Base-by-base conservation (phyloP, 2,888 invertebrate species). In the Lumbricus terrestris region DNA sequence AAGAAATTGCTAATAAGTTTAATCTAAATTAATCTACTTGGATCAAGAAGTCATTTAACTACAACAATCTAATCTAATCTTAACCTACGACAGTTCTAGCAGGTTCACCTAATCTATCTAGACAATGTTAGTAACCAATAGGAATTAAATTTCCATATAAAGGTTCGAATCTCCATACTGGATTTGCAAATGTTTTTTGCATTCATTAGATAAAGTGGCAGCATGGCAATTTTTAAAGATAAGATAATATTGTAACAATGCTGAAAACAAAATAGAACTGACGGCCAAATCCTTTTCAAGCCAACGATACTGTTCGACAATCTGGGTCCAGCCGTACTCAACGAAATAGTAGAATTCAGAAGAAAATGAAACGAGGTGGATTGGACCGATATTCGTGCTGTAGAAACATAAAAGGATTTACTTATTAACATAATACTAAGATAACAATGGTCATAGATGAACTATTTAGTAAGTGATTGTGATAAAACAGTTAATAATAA, bases 271-370 rank as follows among this genome's bases (percentile, higher is more conserved):
- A 85, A 33, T 20, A 85, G 37, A 37, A 40, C 82, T 92, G 92
- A 96, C 96, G 95, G 96, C 95, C 82, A 99, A 95, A 94, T 98
- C 98, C n/a, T 96, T 95, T 92, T 97, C 96, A 8, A 99, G 96
- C 98, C 98, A 99, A 89, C 97, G 96, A 94, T 97, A 95, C 92
- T 95, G 95, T 38, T 92, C 91, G 16, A 92, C 47, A 29, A 93
- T 92, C 92, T 97, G 97, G 93, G 97, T 96, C 83, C 97, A 94
- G 0, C 99, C 99, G 94, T 97, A 98, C 93, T 97, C 96, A 82
- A 97, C 95, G 95, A 97, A 99, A 95, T 98, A 99, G 95, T 99
- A 99, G 88, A 93, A 97, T 95, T 99, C 99, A 0, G 99, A 98
- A 91, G 98, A 97, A 93, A 99, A 96, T 37, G 97, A 97, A 90